Percentiles rank a stretch among this genome's conserved stretches.
Evolutionary conservation across 2,797 vertebrate genomes (phyloP).

Genomic region (Phrynocephalus forsythii): DNA sequence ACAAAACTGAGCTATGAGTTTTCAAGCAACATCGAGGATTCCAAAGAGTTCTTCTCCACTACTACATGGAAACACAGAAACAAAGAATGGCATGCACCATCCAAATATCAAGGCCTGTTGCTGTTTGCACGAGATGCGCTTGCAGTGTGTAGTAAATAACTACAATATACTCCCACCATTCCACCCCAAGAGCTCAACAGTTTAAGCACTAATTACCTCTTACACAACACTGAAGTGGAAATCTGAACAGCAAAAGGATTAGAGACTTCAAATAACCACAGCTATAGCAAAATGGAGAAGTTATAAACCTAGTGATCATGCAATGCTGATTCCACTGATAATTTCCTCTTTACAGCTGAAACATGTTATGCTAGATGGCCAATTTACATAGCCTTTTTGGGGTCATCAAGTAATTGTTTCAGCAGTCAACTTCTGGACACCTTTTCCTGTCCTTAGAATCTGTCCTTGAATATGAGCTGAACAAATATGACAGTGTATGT

Average conservation of each 20-base stretch:
- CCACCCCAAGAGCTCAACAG: conserved; percentile 58
- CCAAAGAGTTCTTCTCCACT: conserved; percentile 54
- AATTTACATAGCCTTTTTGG: neutral
- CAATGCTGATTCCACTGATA: neutral
- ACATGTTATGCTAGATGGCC: conserved; percentile 16
- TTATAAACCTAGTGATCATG: conserved; percentile 40
- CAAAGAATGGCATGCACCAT: conserved; percentile 73
- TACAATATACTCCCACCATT: conserved; percentile 61
- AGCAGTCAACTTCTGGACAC: neutral
- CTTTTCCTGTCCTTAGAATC: neutral
- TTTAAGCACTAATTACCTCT: conserved; percentile 60
- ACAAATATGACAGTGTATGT: neutral
- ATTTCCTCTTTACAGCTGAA: conserved; percentile 5
- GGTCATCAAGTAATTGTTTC: neutral
- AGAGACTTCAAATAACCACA: conserved; percentile 22
- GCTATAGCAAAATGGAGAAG: conserved; percentile 46
- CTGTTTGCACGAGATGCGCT: conserved; percentile 75
- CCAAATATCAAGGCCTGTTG: conserved; percentile 65
- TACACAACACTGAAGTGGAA: conserved; percentile 58
- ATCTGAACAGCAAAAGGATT: conserved; percentile 46
- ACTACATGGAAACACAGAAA: conserved; percentile 65
- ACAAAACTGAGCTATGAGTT: conserved; percentile 64
- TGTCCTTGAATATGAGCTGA: neutral
- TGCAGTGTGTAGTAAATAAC: conserved; percentile 63
- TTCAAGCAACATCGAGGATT: conserved; percentile 58